Evolutionary conservation across 2,797 vertebrate genomes (phyloP).

Genomic region (Astyanax mexicanus): DNA sequence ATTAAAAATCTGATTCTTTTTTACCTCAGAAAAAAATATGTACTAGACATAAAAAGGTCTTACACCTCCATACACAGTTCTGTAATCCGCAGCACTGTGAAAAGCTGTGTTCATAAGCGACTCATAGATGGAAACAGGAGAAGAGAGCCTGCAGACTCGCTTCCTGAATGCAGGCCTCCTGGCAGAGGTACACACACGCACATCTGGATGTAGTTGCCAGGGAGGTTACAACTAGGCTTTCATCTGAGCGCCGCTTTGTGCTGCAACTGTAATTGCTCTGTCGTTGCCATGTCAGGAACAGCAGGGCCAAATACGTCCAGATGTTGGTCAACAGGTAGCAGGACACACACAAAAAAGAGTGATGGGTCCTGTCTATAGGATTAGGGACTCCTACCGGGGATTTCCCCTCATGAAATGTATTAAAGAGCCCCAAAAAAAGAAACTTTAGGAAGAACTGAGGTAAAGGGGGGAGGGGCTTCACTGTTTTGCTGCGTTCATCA

Average conservation of each 20-base stretch:
- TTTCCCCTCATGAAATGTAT: neutral
- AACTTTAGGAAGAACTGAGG: neutral
- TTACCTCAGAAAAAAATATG: too few species aligned
- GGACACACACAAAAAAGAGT: constrained; percentile 7
- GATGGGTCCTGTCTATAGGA: neutral
- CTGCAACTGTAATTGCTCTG: constrained; percentile 26
- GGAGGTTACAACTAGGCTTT: constrained; percentile 40
- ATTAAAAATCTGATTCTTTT: too few species aligned
- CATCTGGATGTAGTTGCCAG: constrained; percentile 50
- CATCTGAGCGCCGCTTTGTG: constrained; percentile 29
- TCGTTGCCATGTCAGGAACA: constrained; percentile 34
- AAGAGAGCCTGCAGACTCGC: constrained; percentile 6
- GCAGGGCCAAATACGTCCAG: constrained; percentile 26
- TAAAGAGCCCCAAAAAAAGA: neutral
- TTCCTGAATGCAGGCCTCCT: constrained; percentile 15
- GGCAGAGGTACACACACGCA: constrained; percentile 37
- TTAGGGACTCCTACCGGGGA: neutral
- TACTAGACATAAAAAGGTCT: too few species aligned
- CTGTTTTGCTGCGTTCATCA: constrained; percentile 12
- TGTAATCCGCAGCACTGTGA: neutral
- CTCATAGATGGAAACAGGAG: neutral
- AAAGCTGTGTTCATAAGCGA: constrained; percentile 5
- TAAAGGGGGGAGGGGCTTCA: constrained; percentile 1
- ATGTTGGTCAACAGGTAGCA: constrained; percentile 19
- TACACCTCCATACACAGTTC: neutral